Conservation (phyloP, 2,888 invertebrate species). For the Dyspetes luteomarginatus region DNA sequence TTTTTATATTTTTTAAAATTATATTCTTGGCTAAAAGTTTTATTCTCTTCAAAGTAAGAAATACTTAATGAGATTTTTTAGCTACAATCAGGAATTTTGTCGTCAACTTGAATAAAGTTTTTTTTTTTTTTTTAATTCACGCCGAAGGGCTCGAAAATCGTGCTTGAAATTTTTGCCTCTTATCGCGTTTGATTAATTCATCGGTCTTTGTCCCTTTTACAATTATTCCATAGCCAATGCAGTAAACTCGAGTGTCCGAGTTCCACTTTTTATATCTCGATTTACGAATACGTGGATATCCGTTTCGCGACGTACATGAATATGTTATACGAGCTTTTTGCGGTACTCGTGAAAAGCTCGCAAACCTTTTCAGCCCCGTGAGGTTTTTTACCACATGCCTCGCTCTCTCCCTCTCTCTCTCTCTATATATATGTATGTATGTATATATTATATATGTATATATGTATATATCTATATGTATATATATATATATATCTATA, state of each 20-base stretch:
- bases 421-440: not conserved
- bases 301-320: conserved; percentile 4
- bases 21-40: not conserved
- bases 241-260: not conserved
- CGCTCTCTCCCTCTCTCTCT: not conserved
- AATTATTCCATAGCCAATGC: not conserved
- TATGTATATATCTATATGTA: no score
- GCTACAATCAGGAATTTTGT: no score
- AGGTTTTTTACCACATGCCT: conserved; percentile 19
- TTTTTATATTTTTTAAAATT: not conserved
- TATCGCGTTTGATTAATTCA: conserved; percentile 45
- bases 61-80: no score
- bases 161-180: conserved; percentile 49
- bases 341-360: not conserved
- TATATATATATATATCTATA: not conserved
- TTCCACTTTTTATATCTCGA: conserved; percentile 36
- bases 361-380: conserved; percentile 5
- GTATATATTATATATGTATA: no score
- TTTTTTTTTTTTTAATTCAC: not conserved
- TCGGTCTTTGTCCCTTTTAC: conserved; percentile 64
- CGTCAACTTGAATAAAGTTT: no score
- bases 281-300: not conserved
- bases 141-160: conserved; percentile 40
- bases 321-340: no score
- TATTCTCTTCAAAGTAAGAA: not conserved